A percentile compares a stretch with the other conserved stretches of the same genome.
Evolutionary conservation across 2,113 vertebrate genomes (phyloP).

Genomic region (Monarcha castaneiventris): DNA sequence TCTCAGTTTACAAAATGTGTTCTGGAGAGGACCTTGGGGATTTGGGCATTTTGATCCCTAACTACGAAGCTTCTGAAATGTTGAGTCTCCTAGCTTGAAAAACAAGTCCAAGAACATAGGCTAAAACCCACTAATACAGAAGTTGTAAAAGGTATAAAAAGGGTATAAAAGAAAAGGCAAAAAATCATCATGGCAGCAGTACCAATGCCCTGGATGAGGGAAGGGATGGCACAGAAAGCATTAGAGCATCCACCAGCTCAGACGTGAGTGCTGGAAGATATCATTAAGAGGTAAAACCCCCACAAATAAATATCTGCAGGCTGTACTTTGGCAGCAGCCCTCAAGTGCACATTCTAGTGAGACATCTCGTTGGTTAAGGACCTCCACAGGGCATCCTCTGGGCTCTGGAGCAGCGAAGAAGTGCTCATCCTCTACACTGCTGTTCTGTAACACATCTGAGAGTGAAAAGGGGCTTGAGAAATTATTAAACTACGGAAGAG

Average conservation of each 20-base stretch:
- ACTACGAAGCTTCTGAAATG: no score
- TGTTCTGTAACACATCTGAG: background rate
- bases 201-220: no score
- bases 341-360: background rate
- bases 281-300: background rate
- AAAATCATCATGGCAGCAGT: no score
- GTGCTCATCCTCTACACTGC: fast-evolving
- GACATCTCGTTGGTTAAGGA: background rate
- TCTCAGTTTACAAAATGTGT: no score
- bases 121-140: no score
- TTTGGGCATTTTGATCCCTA: no score
- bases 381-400: background rate
- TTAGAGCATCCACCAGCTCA: background rate
- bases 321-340: background rate
- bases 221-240: background rate
- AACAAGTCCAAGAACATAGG: no score
- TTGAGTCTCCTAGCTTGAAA: no score
- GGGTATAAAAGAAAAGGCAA: no score
- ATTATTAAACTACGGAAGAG: background rate
- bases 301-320: background rate
- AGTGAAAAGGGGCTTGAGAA: background rate
- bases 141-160: no score
- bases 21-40: no score
- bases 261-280: fast-evolving
- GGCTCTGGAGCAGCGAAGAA: background rate